These are phyloP conservation scores for Phyllotis vaccarum DNA, from an alignment of 2,797 vertebrate genomes.

Conservation along the genomic window DNA sequence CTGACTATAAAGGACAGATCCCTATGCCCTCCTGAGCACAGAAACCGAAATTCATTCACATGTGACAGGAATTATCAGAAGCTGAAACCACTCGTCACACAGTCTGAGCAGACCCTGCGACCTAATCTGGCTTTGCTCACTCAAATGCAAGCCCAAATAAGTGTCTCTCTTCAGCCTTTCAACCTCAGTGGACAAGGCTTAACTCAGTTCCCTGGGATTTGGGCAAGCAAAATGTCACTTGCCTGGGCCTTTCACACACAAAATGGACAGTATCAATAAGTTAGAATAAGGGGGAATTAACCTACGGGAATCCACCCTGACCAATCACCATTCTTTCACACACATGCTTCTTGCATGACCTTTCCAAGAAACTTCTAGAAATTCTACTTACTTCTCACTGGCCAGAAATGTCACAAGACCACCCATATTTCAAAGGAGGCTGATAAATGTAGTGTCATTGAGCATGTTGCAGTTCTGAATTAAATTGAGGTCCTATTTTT, in stretches of 20 bases:
- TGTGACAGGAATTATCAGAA: not conserved
- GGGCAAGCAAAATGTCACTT: constrained; percentile 44
- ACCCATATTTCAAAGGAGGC: not conserved
- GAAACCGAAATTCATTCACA: not conserved
- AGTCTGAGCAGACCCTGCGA: not conserved
- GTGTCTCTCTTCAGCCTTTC: not conserved
- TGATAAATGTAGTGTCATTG: not conserved
- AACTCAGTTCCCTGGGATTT: not conserved
- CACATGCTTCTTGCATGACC: not conserved
- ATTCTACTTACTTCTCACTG: constrained; percentile 40
- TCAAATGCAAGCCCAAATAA: not conserved
- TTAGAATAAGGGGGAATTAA: not conserved
- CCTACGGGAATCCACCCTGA: not conserved
- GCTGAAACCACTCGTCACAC: not conserved
- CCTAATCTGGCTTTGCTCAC: not conserved
- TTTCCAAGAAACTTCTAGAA: not conserved
- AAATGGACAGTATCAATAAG: not conserved
- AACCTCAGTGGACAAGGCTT: not conserved
- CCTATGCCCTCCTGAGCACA: not conserved
- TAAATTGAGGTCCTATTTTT: constrained; percentile 33
- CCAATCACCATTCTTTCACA: not conserved
- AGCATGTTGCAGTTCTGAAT: constrained; percentile 1
- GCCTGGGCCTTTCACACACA: not conserved
- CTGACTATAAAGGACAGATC: not conserved
- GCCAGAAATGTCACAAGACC: not conserved